Percentiles rank a stretch among this genome's conserved stretches.
Evolutionary conservation across 2,888 invertebrate species (phyloP).

Genomic region (Platycheirus albimanus): DNA sequence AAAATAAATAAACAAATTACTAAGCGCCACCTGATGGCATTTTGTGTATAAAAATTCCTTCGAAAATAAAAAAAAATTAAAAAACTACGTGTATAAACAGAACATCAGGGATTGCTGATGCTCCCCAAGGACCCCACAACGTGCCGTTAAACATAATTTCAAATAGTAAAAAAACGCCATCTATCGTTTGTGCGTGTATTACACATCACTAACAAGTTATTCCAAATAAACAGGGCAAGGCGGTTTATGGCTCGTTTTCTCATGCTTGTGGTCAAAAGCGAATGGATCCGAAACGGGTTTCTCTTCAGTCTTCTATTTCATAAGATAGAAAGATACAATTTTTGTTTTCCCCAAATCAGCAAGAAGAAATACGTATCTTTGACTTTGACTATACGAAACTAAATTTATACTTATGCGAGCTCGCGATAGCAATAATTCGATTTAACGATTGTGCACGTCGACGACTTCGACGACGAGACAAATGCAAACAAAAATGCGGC

Average conservation of each 20-base stretch:
- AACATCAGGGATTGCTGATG: not conserved
- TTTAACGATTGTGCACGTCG: conserved; percentile 61
- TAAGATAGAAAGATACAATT: conserved; percentile 21
- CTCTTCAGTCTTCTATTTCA: not conserved
- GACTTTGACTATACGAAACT: too few relatives aligned
- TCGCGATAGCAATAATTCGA: conserved; percentile 69
- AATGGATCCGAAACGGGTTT: conserved; percentile 56
- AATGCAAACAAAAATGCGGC: conserved; percentile 67
- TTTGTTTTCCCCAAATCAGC: conserved; percentile 25
- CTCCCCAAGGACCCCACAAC: conserved; percentile 63
- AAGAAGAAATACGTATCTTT: conserved; percentile 15
- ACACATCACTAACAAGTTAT: conserved; percentile 37
- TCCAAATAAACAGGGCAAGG: conserved; percentile 56
- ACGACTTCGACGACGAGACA: conserved; percentile 61
- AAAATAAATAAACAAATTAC: conserved; percentile 60
- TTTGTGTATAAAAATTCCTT: conserved; percentile 33
- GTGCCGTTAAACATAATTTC: conserved; percentile 39
- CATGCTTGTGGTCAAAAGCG: conserved; percentile 70
- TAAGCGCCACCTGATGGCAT: conserved; percentile 61
- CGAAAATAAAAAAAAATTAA: not conserved
- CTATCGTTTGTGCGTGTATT: conserved; percentile 6
- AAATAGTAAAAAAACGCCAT: conserved; percentile 32
- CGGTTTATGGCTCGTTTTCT: conserved; percentile 53
- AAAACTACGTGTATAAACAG: conserved; percentile 17
- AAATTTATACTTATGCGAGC: too few relatives aligned